Base-by-base conservation (phyloP, 2,888 invertebrate genomes). In the Leucania comma region DNA sequence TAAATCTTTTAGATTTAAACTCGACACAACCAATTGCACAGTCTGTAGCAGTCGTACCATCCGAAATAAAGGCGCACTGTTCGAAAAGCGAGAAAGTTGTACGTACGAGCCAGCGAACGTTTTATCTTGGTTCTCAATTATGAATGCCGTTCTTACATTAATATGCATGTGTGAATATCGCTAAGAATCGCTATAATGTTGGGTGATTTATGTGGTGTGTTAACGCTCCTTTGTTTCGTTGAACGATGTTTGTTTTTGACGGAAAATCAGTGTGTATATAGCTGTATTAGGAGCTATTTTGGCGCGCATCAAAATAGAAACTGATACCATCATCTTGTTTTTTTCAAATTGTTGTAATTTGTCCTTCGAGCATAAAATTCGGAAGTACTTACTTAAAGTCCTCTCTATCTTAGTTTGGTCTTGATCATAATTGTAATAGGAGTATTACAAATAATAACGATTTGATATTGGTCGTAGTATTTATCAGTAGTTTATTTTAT, bases 51-150 rank as follows among this genome's bases (percentile, higher is more conserved):
- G 24, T 75, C 17, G 48, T 20, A 24, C 17, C 1, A 24, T 54
- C 51, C 5, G 29, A 12, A 46, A 71, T 79, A 64, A 5, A 5
- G 50, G 14, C 29, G 20, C 2, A 3, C 3, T 38, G 32, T 46
- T 58, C 17, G 56, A 60, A 61, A 67, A 59, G 56, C 63, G 53
- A 46, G 61, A 79, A 72, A 81, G 62, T 81, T 80, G 57, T 67
- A 63, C 65, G 70, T 63, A 54, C 68, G 12, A 61, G 70, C 54
- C 32, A 62, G 57, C 50, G 57, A 75, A 71, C 70, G 61, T 76
- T 83, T 76, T 82, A 80, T 80, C 80, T 65, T 50, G 58, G 65
- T 38, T 51, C 80, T 82, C 62, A 72, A 72, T 72, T 72, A 81
- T 73, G 48, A 83, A 81, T 74, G 65, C 56, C 50, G 26, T 68